Conservation (phyloP, 1,140 invertebrate genomes). For the Asbolus verrucosus region DNA sequence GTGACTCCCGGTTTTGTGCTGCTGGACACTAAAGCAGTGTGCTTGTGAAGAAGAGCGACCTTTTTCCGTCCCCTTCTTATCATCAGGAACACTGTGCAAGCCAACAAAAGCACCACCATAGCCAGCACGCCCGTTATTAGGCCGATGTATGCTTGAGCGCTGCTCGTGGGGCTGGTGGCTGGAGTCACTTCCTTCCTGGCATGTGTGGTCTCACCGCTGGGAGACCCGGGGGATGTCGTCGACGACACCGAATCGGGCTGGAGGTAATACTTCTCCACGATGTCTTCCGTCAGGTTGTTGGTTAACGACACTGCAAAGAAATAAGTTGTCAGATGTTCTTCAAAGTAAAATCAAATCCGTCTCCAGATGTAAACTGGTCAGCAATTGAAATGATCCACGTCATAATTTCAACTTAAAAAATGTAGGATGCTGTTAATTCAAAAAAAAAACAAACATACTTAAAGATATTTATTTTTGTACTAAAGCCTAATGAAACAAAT, state of each 20-base stretch:
- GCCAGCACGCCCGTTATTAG: slow-evolving; percentile 84
- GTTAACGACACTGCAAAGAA: slow-evolving; percentile 62
- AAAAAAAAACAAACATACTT: no score
- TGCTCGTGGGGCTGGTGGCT: slow-evolving; percentile 74
- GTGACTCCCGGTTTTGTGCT: slow-evolving; percentile 68
- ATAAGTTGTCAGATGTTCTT: no score
- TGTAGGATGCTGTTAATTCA: no score
- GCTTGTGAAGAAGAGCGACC: slow-evolving; percentile 75
- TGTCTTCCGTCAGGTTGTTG: slow-evolving; percentile 66
- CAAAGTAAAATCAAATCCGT: no score
- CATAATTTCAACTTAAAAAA: no score
- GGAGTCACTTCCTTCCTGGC: slow-evolving; percentile 69
- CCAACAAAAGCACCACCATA: slow-evolving; percentile 76
- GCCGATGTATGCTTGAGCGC: slow-evolving; percentile 80
- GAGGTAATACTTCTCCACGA: slow-evolving; percentile 66
- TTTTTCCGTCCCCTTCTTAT: slow-evolving; percentile 79
- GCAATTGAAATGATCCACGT: no score
- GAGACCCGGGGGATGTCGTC: slow-evolving; percentile 58
- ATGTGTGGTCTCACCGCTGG: slow-evolving; percentile 62
- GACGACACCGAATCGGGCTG: slow-evolving; percentile 59
- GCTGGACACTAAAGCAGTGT: slow-evolving; percentile 70
- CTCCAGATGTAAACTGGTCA: no score
- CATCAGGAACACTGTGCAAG: slow-evolving; percentile 77
- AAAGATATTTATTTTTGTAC: no score
- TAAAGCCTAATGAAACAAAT: no score